Percentiles rank a stretch among this genome's conserved stretches.
phyloP scores from a whole-genome alignment of 2,888 invertebrate species.

The Habroteleia sp. region DNA sequence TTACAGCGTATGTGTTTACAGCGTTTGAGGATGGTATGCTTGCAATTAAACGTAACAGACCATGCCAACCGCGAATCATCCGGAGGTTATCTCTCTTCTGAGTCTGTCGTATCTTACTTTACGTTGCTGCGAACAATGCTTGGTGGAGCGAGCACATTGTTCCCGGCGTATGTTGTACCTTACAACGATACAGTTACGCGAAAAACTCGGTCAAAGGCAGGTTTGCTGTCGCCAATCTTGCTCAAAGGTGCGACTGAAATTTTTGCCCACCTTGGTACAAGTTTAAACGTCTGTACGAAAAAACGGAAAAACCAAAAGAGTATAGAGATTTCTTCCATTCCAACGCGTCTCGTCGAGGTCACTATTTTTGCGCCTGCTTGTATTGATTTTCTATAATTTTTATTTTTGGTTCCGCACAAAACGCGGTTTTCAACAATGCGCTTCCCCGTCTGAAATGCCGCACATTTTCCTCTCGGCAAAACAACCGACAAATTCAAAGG shows the following conservation, averaged over 20 bases:
- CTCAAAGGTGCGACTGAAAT: too few species aligned
- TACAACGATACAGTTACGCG: conserved; percentile 16
- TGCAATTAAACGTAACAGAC: conserved; percentile 70
- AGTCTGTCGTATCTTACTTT: conserved; percentile 70
- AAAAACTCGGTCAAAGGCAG: too few species aligned
- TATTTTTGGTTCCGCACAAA: neutral
- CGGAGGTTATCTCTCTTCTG: conserved; percentile 70
- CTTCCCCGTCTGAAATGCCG: conserved; percentile 21
- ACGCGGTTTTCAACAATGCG: conserved; percentile 5
- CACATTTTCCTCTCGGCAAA: conserved; percentile 44
- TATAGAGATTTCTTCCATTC: too few species aligned
- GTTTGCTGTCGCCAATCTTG: too few species aligned
- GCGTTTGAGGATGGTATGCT: conserved; percentile 41
- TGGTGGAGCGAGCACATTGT: conserved; percentile 18
- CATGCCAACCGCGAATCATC: conserved; percentile 74
- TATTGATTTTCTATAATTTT: neutral
- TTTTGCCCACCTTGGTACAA: too few species aligned
- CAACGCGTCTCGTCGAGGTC: too few species aligned
- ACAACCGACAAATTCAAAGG: conserved; percentile 55
- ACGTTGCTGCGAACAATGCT: conserved; percentile 69
- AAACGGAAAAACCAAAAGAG: too few species aligned
- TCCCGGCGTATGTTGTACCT: conserved; percentile 12
- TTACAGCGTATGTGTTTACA: conserved; percentile 45
- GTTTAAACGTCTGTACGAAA: too few species aligned
- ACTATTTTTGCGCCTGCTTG: too few species aligned